A percentile compares a stretch with the other conserved stretches of the same genome.
Evolutionary conservation across 1,140 invertebrate species (phyloP).

Genomic region (Psix sp.): DNA sequence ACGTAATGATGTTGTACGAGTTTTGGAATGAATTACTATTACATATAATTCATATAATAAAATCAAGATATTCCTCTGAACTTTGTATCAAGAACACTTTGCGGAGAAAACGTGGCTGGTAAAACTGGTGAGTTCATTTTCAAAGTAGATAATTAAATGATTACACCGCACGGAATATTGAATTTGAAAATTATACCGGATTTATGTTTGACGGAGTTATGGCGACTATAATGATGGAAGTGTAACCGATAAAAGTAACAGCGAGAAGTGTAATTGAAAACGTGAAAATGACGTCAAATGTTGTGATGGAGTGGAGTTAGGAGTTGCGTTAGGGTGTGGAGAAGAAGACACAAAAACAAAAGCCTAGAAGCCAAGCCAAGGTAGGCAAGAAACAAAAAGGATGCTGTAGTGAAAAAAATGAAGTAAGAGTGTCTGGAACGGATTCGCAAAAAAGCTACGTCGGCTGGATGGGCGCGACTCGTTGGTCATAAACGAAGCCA

Average conservation of each 20-base stretch:
- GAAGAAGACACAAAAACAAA: slow-evolving; percentile 20
- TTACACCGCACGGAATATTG: not conserved
- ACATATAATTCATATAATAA: slow-evolving; percentile 41
- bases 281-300: slow-evolving; percentile 41
- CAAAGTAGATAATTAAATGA: slow-evolving; percentile 20
- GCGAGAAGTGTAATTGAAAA: slow-evolving; percentile 37
- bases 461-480: slow-evolving; percentile 50
- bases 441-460: slow-evolving; percentile 45
- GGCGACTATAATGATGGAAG: not conserved
- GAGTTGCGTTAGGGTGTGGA: slow-evolving; percentile 23
- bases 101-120: not conserved
- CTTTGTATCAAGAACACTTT: slow-evolving; percentile 7
- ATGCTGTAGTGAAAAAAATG: slow-evolving; percentile 43
- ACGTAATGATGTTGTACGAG: slow-evolving; percentile 36
- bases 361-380: slow-evolving; percentile 44
- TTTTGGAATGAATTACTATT: slow-evolving; percentile 41
- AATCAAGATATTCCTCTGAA: slow-evolving; percentile 21
- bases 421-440: slow-evolving; percentile 44
- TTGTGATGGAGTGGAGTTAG: slow-evolving; percentile 41
- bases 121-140: too few relatives aligned
- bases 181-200: too few relatives aligned
- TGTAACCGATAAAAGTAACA: slow-evolving; percentile 13
- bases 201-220: too few relatives aligned
- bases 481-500: slow-evolving; percentile 50
- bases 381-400: slow-evolving; percentile 44